Conservation (phyloP, 1,140 invertebrate species). For the Babylonia areolata region DNA sequence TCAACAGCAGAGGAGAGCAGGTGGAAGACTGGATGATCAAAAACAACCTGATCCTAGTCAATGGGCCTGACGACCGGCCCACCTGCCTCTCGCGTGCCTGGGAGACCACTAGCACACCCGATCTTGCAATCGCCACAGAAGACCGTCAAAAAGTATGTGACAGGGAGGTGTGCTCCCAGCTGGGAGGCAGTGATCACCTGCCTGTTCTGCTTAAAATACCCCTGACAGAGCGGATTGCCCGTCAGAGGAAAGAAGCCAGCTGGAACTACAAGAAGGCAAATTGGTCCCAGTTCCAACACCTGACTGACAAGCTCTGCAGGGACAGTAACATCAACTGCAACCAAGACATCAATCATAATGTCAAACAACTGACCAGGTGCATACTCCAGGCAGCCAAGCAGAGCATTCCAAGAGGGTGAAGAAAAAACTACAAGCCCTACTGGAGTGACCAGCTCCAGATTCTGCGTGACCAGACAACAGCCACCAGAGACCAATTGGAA, state of each 20-base stretch:
- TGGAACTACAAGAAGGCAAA: background rate
- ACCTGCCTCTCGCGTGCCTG: constrained; percentile 41
- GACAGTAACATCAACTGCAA: too few relatives aligned
- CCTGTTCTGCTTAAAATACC: background rate
- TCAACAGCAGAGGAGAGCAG: constrained; percentile 33
- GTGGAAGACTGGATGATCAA: constrained; percentile 35
- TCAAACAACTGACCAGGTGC: too few relatives aligned
- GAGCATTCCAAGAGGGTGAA: background rate
- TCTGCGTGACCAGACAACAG: background rate
- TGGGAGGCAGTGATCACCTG: constrained; percentile 44
- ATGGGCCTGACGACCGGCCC: constrained; percentile 41
- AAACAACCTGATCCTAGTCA: constrained; percentile 39
- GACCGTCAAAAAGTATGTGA: constrained; percentile 26
- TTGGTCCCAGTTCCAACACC: background rate
- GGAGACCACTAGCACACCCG: constrained; percentile 42
- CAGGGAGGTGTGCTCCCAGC: constrained; percentile 29
- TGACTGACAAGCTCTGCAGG: background rate
- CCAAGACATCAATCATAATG: too few relatives aligned
- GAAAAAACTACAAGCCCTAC: background rate
- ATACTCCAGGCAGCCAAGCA: constrained; percentile 11
- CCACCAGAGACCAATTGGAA: background rate
- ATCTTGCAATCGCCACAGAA: constrained; percentile 46
- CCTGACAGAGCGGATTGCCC: constrained; percentile 28
- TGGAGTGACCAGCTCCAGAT: background rate
- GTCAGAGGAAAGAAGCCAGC: constrained; percentile 9